These are phyloP conservation scores for Gryllus bimaculatus DNA, from an alignment of 1,140 invertebrate genomes.

Conservation along the genomic window DNA sequence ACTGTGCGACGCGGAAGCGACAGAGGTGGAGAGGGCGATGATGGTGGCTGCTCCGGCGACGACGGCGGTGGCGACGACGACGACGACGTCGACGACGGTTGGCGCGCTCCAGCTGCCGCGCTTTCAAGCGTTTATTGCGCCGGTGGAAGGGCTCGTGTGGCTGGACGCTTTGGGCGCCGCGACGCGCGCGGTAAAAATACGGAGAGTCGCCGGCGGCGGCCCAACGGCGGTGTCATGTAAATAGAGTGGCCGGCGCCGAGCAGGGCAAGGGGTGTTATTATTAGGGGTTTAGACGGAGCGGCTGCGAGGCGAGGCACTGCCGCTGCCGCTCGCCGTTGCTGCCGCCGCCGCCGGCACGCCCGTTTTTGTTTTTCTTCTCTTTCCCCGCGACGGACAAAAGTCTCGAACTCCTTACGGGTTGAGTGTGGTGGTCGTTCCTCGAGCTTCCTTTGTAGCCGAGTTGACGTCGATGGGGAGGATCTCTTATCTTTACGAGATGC, in stretches of 20 bases:
- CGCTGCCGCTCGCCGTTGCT: too few relatives aligned
- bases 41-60: too few relatives aligned
- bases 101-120: neutral
- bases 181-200: neutral
- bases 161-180: neutral
- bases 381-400: neutral
- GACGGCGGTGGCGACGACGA: too few relatives aligned
- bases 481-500: neutral
- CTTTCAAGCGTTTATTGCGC: constrained; percentile 1
- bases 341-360: too few relatives aligned
- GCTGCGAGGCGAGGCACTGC: neutral
- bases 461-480: neutral
- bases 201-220: neutral
- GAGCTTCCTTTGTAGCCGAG: neutral
- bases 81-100: neutral
- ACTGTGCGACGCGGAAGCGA: too few relatives aligned
- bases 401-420: neutral
- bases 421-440: neutral
- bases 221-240: neutral
- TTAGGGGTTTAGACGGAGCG: neutral
- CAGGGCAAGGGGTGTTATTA: neutral
- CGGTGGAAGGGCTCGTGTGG: neutral
- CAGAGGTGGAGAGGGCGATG: too few relatives aligned
- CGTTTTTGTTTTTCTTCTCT: neutral
- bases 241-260: neutral